A percentile compares a stretch with the other conserved stretches of the same genome.
Evolutionary conservation across 2,113 vertebrate genomes (phyloP).

Genomic region (Cyanoramphus novaezelandiae): DNA sequence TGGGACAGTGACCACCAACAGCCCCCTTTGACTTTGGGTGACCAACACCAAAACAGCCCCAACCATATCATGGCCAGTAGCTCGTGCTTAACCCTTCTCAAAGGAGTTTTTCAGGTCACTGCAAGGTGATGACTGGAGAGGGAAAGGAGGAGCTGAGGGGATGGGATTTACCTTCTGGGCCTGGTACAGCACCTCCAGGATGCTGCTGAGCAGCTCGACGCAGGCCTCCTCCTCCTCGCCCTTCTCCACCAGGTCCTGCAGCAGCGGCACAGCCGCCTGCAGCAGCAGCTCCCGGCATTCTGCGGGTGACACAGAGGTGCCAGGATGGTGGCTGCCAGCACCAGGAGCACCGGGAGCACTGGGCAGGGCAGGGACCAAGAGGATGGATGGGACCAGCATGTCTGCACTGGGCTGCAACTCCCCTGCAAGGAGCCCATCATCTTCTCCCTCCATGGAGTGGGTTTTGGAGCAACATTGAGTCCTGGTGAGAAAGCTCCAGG

Average conservation of each 20-base stretch:
- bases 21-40: neutral
- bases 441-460: rapidly evolving
- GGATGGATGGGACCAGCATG: rapidly evolving
- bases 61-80: rapidly evolving
- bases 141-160: neutral
- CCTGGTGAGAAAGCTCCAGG: neutral
- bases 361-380: no score
- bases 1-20: neutral
- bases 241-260: conserved; percentile 26
- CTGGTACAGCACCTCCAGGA: conserved; percentile 62
- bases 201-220: conserved; percentile 61
- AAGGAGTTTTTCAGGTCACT: neutral
- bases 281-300: conserved; percentile 65
- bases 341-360: neutral
- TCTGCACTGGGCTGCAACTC: neutral
- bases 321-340: neutral
- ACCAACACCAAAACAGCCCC: rapidly evolving
- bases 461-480: neutral
- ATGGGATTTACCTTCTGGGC: conserved; percentile 25
- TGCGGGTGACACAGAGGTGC: neutral
- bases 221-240: conserved; percentile 50
- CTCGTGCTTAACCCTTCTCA: neutral
- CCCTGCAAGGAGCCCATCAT: rapidly evolving
- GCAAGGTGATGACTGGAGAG: neutral
- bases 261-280: neutral